phyloP scores from a whole-genome alignment of 2,113 vertebrate species.

The Rallus limicola region DNA sequence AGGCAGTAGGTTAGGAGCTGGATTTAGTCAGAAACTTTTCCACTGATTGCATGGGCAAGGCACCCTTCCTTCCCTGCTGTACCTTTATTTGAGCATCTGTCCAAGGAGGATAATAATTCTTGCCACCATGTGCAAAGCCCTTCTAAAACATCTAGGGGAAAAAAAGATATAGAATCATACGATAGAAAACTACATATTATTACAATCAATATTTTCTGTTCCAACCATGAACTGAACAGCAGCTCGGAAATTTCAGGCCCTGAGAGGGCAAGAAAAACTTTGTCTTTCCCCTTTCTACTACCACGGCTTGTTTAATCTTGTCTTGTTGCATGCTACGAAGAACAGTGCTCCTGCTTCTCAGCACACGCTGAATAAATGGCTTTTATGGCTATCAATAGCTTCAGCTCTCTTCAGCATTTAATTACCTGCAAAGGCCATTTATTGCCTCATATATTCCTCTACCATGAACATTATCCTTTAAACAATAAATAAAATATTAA shows the following conservation, averaged over 20 bases:
- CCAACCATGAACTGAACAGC: slow-evolving; percentile 29
- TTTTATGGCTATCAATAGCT: slow-evolving; percentile 65
- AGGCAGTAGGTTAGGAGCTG: neutral
- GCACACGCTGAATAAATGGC: slow-evolving; percentile 50
- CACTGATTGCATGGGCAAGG: neutral
- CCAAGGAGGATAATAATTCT: neutral
- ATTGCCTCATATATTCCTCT: slow-evolving; percentile 72
- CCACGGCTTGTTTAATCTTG: slow-evolving; percentile 23
- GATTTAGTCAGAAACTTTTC: neutral
- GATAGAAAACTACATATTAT: neutral
- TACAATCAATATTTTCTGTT: slow-evolving; percentile 34
- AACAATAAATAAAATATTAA: slow-evolving; percentile 75
- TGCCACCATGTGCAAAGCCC: neutral
- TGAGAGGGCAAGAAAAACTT: slow-evolving; percentile 49
- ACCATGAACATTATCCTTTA: slow-evolving; percentile 64
- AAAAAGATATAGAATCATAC: neutral
- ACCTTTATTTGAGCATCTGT: neutral
- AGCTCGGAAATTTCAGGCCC: slow-evolving; percentile 17
- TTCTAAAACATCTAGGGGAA: neutral
- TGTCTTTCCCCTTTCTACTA: neutral
- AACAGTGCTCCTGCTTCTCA: slow-evolving; percentile 21
- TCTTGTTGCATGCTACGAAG: slow-evolving; percentile 31
- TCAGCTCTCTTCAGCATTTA: slow-evolving; percentile 55
- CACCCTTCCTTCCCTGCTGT: neutral
- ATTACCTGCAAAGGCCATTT: slow-evolving; percentile 73